Evolutionary conservation across 1,140 invertebrate species (phyloP), one percentile per base, ranked within the genome.

Genomic region (Temnothorax longispinosus): DNA sequence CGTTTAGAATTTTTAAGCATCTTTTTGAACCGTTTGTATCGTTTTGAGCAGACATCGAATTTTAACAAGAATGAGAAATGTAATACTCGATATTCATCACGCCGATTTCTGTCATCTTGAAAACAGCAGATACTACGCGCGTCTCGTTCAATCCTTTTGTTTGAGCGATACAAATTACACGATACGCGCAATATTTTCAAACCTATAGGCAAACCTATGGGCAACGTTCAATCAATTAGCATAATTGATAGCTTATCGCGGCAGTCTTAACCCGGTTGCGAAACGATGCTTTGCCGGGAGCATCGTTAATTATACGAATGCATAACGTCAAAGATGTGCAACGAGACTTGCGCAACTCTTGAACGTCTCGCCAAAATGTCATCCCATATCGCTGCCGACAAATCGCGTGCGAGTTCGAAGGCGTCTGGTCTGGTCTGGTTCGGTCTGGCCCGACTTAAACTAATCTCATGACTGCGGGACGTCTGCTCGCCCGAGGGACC

Each of bases 381-480:
- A 75, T 84, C 54, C 13, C 65, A 54, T 56, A 71, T 44, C 54
- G 80, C 67, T 18, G 67, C n/a, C 80, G 54, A 84, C 80, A 84
- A 84, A 84, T 84, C 54, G 41, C 80, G 56, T 27, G 27, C 44
- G 32, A 41, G 67, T 71, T 81, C 64, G 80, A 74, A 60, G 32
- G 7, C 32, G 47, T 67, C 64, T 52, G 8, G 38, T 60, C 38
- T 75, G 8, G 35, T 58, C 72, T 58, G 35, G 35, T 10, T 15
- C 15, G 56, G n/a, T 38, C 15, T 71, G 27, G 44, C 69, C 69
- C 52, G 71, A 58, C 54, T 69, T 84, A 84, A 58, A 75, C 69
- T 84, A 84, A 84, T 84, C 80, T 74, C 80, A 32, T 58, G 80
- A 82, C 80, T 47, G 41, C 67, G 52, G 41, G n/a, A 75, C 69